Conservation (phyloP, 2,797 vertebrate genomes). For the Sebastes alutus region DNA sequence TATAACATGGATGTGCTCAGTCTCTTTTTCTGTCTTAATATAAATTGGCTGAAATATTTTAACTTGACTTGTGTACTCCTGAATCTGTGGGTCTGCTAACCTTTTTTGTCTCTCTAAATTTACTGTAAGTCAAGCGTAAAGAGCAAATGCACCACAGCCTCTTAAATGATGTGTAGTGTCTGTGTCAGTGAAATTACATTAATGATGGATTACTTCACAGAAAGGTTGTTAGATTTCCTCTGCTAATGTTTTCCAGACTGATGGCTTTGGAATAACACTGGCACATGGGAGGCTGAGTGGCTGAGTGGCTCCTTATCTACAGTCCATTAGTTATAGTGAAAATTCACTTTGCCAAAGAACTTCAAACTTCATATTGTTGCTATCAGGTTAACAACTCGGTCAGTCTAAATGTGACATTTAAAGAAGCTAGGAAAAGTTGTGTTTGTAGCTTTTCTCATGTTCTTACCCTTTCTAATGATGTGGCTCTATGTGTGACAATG, state of each 20-base stretch:
- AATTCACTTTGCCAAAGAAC: neutral
- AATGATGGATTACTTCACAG: slow-evolving; percentile 17
- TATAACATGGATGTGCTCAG: neutral
- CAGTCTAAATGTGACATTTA: neutral
- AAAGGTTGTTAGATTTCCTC: slow-evolving; percentile 5
- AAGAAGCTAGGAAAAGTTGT: neutral
- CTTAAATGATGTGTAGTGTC: neutral
- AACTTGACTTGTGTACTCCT: neutral
- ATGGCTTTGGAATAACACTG: neutral
- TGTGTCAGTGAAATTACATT: neutral
- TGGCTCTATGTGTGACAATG: too few species aligned
- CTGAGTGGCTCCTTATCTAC: neutral
- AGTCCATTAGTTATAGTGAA: neutral
- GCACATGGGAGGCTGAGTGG: too few species aligned
- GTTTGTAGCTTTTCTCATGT: neutral
- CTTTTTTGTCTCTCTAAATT: neutral
- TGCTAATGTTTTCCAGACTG: slow-evolving; percentile 1
- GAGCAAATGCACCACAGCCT: neutral
- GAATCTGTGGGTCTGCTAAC: neutral
- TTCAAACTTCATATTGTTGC: neutral
- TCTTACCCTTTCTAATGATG: neutral
- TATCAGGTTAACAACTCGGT: neutral
- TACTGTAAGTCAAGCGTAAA: neutral
- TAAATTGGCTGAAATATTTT: neutral
- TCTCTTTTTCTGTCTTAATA: neutral